Conservation (phyloP, 1,140 invertebrate species). For the Cryptotermes secundus region DNA sequence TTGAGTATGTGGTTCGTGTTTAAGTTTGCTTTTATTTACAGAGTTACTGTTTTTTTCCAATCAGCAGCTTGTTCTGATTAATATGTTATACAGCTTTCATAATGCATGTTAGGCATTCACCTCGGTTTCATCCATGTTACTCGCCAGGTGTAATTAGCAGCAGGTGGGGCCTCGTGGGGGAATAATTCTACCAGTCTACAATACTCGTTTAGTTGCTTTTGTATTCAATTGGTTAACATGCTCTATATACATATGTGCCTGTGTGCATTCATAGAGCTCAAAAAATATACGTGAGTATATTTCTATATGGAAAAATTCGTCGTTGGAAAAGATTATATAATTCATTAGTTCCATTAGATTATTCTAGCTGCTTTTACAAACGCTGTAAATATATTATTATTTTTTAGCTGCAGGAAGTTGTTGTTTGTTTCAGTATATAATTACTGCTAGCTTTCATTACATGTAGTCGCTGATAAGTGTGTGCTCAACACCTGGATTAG, state of each 20-base stretch:
- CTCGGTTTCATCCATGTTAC: too few species aligned
- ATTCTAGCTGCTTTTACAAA: not conserved
- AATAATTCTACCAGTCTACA: not conserved
- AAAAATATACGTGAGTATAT: not conserved
- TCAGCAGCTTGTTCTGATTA: not conserved
- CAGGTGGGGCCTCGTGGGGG: not conserved
- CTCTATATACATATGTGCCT: not conserved
- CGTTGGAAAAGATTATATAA: not conserved
- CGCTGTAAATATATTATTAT: not conserved
- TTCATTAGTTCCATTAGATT: not conserved
- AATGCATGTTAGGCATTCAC: not conserved
- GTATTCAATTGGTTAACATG: not conserved
- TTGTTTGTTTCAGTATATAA: conserved; percentile 3
- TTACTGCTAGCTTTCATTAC: not conserved
- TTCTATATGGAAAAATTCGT: not conserved
- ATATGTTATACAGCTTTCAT: not conserved
- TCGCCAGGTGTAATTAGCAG: conserved; percentile 14
- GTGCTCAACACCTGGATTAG: not conserved
- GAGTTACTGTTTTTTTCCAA: not conserved
- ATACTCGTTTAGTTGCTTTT: not conserved
- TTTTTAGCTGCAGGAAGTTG: not conserved
- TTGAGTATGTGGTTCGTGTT: not conserved
- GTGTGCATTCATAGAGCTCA: not conserved
- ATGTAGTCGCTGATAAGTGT: not conserved
- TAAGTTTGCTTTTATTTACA: too few species aligned